These are phyloP conservation scores for Nomada flava DNA, from an alignment of 2,888 invertebrate species.

Conservation along the genomic window DNA sequence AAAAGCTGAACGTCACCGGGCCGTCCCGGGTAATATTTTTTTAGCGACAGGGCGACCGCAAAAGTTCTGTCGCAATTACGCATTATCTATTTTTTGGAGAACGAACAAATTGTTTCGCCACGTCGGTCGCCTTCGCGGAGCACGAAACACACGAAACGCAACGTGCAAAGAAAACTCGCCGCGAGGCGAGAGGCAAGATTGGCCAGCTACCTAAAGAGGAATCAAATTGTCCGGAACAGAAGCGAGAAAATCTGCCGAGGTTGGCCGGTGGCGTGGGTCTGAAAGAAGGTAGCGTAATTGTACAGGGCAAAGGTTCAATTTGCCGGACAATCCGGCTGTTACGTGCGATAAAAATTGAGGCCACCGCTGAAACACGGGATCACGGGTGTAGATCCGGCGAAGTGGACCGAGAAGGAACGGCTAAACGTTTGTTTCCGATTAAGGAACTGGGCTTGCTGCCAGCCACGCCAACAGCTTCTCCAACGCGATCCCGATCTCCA, in stretches of 20 bases:
- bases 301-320: slow-evolving; percentile 40
- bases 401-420: background rate
- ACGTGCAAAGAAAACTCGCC: background rate
- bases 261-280: background rate
- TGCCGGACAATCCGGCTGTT: slow-evolving; percentile 39
- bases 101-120: too few relatives aligned
- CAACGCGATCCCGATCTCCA: slow-evolving; percentile 36
- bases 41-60: background rate
- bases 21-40: background rate
- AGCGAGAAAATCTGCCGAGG: slow-evolving; percentile 42
- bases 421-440: slow-evolving; percentile 59
- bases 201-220: slow-evolving; percentile 1
- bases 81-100: too few relatives aligned
- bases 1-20: background rate
- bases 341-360: slow-evolving; percentile 50
- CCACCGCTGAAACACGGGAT: slow-evolving; percentile 5
- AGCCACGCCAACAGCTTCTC: slow-evolving; percentile 21
- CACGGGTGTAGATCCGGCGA: background rate
- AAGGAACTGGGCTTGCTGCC: slow-evolving; percentile 51
- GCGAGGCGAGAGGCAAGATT: slow-evolving; percentile 15
- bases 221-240: slow-evolving; percentile 49
- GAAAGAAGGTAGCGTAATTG: slow-evolving; percentile 34
- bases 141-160: background rate
- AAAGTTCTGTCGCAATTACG: too few relatives aligned
- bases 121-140: too few relatives aligned